Evolutionary conservation across 2,113 vertebrate genomes (phyloP).

Genomic region (Regulus satrapa): DNA sequence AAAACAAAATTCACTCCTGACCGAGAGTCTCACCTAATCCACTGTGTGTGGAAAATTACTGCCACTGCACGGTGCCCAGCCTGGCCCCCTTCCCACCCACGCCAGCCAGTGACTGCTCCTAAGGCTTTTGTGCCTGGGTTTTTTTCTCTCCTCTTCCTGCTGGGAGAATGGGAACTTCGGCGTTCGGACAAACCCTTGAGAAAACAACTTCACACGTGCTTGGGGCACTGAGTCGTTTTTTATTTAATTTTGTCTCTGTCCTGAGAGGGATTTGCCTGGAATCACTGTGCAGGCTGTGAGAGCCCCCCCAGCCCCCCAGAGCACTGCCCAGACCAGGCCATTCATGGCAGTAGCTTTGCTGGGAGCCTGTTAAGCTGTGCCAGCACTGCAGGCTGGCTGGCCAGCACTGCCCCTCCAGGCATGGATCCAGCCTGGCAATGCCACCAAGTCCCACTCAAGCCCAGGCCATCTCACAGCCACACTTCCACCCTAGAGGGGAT

Average conservation of each 20-base stretch:
- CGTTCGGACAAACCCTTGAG: background rate
- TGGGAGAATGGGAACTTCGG: background rate
- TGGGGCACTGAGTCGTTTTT: background rate
- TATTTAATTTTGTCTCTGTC: background rate
- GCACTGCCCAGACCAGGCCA: background rate
- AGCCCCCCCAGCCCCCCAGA: background rate
- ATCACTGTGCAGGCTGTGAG: background rate
- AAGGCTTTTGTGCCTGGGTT: background rate
- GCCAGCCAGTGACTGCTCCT: background rate
- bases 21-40: slow-evolving; percentile 20
- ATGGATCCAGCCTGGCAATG: background rate
- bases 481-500: background rate
- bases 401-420: background rate
- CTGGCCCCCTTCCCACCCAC: slow-evolving; percentile 24
- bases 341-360: background rate
- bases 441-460: background rate
- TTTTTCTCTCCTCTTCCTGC: slow-evolving; percentile 25
- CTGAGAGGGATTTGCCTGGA: background rate
- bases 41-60: slow-evolving; percentile 27
- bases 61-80: background rate
- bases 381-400: background rate
- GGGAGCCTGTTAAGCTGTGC: background rate
- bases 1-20: background rate
- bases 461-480: background rate
- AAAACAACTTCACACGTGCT: slow-evolving; percentile 4